These are phyloP conservation scores for Nemapogon koenigi DNA, from an alignment of 2,888 invertebrate species.

Conservation along the genomic window DNA sequence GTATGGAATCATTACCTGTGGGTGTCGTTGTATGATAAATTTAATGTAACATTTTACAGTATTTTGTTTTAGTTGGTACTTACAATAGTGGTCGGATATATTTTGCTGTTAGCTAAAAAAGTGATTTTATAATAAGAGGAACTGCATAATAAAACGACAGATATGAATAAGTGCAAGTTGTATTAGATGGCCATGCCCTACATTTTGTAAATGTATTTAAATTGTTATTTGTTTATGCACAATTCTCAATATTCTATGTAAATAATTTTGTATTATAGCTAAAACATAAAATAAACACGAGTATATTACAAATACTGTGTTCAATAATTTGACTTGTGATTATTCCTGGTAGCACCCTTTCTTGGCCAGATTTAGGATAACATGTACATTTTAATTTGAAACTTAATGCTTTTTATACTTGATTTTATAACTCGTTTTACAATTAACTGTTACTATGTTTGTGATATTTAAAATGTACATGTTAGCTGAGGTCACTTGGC, in stretches of 20 bases:
- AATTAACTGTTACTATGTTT: no score
- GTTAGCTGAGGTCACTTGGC: no score
- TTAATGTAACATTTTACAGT: conserved; percentile 61
- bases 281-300: conserved; percentile 65
- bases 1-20: conserved; percentile 62
- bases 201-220: conserved; percentile 63
- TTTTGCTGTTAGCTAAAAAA: conserved; percentile 53
- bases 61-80: conserved; percentile 62
- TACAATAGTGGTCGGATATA: conserved; percentile 61
- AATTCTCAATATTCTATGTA: conserved; percentile 67
- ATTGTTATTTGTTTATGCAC: conserved; percentile 68
- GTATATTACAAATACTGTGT: conserved; percentile 65
- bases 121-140: conserved; percentile 61
- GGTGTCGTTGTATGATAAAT: conserved; percentile 57
- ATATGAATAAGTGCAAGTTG: conserved; percentile 53
- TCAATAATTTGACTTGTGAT: conserved; percentile 53
- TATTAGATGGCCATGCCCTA: conserved; percentile 57
- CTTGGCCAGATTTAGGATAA: conserved; percentile 61
- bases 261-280: conserved; percentile 66
- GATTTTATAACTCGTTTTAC: no score
- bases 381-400: conserved; percentile 55
- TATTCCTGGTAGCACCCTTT: conserved; percentile 67
- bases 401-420: no score
- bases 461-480: conserved; percentile 50
- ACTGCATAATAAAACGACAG: conserved; percentile 61